A percentile compares a stretch with the other conserved stretches of the same genome.
phyloP scores from a whole-genome alignment of 2,113 vertebrate species.

The Pan troglodytes region NHGRI_mPanTro3-v2.1_pri NC_072401.2:37576501-37577000 shows the following conservation, averaged over 20 bases:
- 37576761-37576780: background rate
- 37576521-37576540: no score
- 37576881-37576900: background rate
- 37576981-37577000: background rate
- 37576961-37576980: background rate
- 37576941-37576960: background rate
- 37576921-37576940: background rate
- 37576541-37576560: no score
- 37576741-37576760: background rate
- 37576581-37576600: no score
- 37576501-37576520: no score
- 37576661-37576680: no score
- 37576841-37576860: background rate
- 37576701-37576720: no score
- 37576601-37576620: no score
- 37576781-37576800: background rate
- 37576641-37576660: no score
- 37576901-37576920: background rate
- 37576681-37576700: no score
- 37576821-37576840: background rate
- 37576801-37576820: background rate
- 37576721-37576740: no score
- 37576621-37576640: no score
- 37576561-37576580: no score
- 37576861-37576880: background rate